These are phyloP conservation scores for Neosilurus mollespiculum DNA, from an alignment of 2,797 vertebrate species.

Conservation along the genomic window DNA sequence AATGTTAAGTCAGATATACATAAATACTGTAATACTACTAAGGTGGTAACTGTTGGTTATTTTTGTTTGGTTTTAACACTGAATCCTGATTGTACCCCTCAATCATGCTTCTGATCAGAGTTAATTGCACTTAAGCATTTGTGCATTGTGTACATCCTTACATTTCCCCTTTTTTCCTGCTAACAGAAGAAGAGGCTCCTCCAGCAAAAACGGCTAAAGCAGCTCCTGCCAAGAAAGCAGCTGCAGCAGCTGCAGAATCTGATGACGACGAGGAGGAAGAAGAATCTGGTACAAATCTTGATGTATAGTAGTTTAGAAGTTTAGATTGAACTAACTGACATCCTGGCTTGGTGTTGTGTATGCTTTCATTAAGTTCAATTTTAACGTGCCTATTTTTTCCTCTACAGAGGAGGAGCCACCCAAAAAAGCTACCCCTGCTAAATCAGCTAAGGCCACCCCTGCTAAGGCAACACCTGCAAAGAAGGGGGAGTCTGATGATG, in stretches of 20 bases:
- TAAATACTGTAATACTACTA: no score
- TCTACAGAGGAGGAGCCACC: constrained; percentile 48
- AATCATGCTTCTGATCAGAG: no score
- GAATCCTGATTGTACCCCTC: no score
- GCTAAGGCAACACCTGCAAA: constrained; percentile 29
- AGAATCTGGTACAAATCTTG: constrained; percentile 26
- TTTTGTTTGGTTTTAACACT: no score
- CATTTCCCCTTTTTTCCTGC: neutral
- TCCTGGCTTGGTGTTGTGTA: neutral
- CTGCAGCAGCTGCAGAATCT: neutral
- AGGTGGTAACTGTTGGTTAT: no score
- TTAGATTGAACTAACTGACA: neutral
- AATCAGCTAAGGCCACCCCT: constrained; percentile 30
- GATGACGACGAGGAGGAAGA: neutral
- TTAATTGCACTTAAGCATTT: neutral
- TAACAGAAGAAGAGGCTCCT: constrained; percentile 53
- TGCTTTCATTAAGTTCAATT: neutral
- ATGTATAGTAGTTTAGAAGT: neutral
- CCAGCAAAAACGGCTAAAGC: constrained; percentile 30
- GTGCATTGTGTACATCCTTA: neutral
- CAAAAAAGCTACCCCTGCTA: constrained; percentile 39
- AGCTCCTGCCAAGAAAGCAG: constrained; percentile 14
- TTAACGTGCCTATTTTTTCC: neutral
- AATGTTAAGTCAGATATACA: no score
- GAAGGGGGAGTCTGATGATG: neutral